These are phyloP conservation scores for Hylaea fasciaria DNA, from an alignment of 2,888 invertebrate genomes.

Conservation along the genomic window DNA sequence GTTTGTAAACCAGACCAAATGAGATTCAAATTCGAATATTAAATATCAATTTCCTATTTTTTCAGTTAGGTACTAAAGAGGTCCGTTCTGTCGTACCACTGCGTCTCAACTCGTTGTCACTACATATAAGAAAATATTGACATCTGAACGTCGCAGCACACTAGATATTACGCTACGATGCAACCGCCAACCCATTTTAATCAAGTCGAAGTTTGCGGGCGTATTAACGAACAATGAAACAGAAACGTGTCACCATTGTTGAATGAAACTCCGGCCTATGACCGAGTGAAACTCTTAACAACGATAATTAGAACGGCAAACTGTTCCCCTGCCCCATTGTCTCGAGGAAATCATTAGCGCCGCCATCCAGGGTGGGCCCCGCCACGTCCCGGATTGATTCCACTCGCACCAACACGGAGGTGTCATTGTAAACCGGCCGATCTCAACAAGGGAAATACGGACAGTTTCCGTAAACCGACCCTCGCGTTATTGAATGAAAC, in stretches of 20 bases:
- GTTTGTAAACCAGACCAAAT: too few species aligned
- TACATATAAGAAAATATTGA: too few species aligned
- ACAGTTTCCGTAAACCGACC: slow-evolving; percentile 22
- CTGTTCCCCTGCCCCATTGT: slow-evolving; percentile 51
- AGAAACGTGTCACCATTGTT: slow-evolving; percentile 65
- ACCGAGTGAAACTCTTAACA: slow-evolving; percentile 59
- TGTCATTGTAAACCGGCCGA: slow-evolving; percentile 24
- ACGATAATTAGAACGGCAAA: slow-evolving; percentile 62
- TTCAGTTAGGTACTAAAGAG: too few species aligned
- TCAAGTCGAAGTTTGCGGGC: slow-evolving; percentile 60
- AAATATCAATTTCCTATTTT: too few species aligned
- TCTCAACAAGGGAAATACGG: slow-evolving; percentile 10
- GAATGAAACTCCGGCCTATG: slow-evolving; percentile 57
- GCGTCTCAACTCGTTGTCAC: too few species aligned
- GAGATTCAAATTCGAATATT: too few species aligned
- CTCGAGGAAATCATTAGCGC: slow-evolving; percentile 50
- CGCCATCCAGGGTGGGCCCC: slow-evolving; percentile 30
- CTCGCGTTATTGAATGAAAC: slow-evolving; percentile 22
- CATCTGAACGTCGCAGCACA: too few species aligned
- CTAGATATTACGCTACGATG: slow-evolving; percentile 32
- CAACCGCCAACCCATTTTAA: slow-evolving; percentile 51
- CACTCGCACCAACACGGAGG: slow-evolving; percentile 1
- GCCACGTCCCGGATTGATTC: slow-evolving; percentile 23
- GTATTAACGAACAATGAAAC: slow-evolving; percentile 69
- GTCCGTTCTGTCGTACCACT: too few species aligned